A percentile compares a stretch with the other conserved stretches of the same genome.
phyloP scores from a whole-genome alignment of 1,140 invertebrate species.

The Bombus terrestris region DNA sequence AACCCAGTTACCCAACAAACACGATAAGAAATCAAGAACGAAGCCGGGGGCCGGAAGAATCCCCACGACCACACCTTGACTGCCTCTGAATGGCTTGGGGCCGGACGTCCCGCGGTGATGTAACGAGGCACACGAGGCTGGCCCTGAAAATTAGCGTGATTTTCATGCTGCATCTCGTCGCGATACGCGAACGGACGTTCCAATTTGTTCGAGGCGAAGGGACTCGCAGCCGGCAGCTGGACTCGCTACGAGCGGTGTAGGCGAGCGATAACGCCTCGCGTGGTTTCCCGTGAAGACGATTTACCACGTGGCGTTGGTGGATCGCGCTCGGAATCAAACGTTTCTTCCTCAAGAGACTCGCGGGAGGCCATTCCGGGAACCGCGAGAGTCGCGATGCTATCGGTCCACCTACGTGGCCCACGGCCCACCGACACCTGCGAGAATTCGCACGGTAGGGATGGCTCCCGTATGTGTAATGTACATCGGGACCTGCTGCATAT shows the following conservation, averaged over 20 bases:
- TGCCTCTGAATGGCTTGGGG: background rate
- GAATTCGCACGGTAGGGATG: constrained; percentile 68
- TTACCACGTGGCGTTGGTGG: no score
- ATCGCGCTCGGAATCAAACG: constrained; percentile 48
- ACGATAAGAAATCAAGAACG: background rate
- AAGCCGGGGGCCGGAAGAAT: constrained; percentile 1
- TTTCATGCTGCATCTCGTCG: constrained; percentile 27
- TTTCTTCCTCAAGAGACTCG: constrained; percentile 7
- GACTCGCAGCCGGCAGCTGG: constrained; percentile 28
- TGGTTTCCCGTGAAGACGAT: no score
- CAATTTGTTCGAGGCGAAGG: constrained; percentile 45
- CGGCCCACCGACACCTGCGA: constrained; percentile 62
- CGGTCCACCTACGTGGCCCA: constrained; percentile 48
- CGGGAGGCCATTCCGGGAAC: constrained; percentile 46
- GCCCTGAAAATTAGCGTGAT: constrained; percentile 49
- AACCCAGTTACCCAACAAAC: background rate
- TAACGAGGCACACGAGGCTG: constrained; percentile 30
- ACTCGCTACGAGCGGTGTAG: constrained; percentile 46
- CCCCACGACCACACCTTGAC: background rate
- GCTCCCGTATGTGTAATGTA: constrained; percentile 51
- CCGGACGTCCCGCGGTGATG: constrained; percentile 25
- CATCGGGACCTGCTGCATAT: constrained; percentile 48
- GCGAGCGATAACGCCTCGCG: background rate
- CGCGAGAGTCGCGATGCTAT: constrained; percentile 62
- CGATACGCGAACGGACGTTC: constrained; percentile 22